Percentiles rank a stretch among this genome's conserved stretches.
These are phyloP conservation scores for Heterodera filipjevi DNA, from an alignment of 2,888 invertebrate genomes.

Conservation along the genomic window DNA sequence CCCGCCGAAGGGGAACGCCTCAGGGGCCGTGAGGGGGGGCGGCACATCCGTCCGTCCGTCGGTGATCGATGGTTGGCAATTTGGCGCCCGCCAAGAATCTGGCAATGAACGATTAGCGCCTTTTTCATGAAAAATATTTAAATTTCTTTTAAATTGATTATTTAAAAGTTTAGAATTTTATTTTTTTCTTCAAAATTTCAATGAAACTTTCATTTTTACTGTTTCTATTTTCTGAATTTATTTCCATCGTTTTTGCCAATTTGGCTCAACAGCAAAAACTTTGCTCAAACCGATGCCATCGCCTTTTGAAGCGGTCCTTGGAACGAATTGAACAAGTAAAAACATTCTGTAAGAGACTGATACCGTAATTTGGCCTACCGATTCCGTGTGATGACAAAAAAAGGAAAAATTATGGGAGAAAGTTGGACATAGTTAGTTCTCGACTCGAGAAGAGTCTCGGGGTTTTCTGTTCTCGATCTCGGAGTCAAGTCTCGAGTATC, in stretches of 20 bases:
- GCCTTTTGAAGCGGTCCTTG: conserved; percentile 29
- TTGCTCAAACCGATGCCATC: conserved; percentile 29
- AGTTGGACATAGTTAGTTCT: too few species aligned
- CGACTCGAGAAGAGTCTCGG: too few species aligned
- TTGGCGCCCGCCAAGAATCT: background rate
- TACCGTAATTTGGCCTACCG: too few species aligned
- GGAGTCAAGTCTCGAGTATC: background rate
- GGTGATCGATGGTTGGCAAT: background rate
- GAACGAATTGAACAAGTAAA: conserved; percentile 10
- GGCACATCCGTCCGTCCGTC: background rate
- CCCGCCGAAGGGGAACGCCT: background rate
- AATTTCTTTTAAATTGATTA: background rate
- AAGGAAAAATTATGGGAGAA: too few species aligned
- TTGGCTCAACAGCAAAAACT: background rate
- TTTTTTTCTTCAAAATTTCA: background rate
- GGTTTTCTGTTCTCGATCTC: too few species aligned
- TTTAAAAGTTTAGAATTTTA: background rate
- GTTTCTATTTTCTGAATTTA: background rate
- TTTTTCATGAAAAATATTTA: too few species aligned
- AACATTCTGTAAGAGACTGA: background rate
- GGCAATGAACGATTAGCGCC: background rate
- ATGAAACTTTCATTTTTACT: background rate
- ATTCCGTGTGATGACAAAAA: too few species aligned
- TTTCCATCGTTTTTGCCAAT: background rate
- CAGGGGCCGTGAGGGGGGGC: background rate